Evolutionary conservation across 2,113 vertebrate genomes (phyloP), one percentile per base, ranked within the genome.

Genomic region (Hippocampus guttulatus): DNA sequence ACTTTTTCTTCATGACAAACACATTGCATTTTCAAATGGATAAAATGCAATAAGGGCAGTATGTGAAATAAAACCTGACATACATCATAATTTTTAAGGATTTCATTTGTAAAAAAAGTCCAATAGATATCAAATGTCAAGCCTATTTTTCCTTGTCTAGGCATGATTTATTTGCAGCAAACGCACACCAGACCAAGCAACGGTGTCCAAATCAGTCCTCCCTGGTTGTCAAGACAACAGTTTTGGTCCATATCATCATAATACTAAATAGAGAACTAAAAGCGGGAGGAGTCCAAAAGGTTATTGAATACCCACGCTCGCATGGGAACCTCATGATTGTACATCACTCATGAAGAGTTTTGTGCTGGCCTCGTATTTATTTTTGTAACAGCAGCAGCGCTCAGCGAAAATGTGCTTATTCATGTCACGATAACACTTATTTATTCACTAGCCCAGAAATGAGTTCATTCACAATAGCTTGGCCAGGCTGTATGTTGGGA

Each of bases 201-300:
- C 21, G 54, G 55, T 25, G 70, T 15, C 43, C 23, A 64, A 25
- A 78, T 33, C 69, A n/a, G 70, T 63, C 54, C 77, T 76, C 75
- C 51, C 57, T 69, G 73, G 81, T 86, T 85, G 84, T 84, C 84
- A 76, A 84, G 84, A 83, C 82, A 84, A 88, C 84, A 74, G 38
- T 64, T 12, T 9, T 64, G 38, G 4, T 64, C 12, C 11, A 65
- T 47, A 65, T 47, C 40, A 45, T 27, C 64, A 65, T 27, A 25
- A 65, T 8, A 65, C 64, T 16, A 47, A 65, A 27, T 27, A 45
- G 14, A 47, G 15, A 8, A 47, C 41, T 16, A 65, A 65, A 65
- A 65, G 8, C 58, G 27, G 23, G 41, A 27, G 25, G 27, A 25
- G 11, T 18, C 23, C 41, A 47, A 65, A 64, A 27, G 41, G 64